Percentiles rank a stretch among this genome's conserved stretches.
These are phyloP conservation scores for Drosophila oshimai DNA, from an alignment of 1,140 invertebrate species.

Conservation along the genomic window DNA sequence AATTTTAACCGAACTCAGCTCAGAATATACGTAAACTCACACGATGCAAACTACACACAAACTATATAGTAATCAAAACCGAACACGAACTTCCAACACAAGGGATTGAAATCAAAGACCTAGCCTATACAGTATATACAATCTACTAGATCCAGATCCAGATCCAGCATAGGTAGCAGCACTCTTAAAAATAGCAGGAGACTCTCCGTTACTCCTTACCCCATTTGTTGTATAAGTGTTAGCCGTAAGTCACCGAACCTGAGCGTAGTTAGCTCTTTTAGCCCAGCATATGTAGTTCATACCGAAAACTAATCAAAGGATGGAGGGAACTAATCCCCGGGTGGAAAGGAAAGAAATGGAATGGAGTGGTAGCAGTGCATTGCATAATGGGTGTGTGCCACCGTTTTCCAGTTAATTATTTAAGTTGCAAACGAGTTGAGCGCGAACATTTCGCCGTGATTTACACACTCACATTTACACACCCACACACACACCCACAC, in stretches of 20 bases:
- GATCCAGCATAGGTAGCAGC: not conserved
- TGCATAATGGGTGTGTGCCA: constrained; percentile 16
- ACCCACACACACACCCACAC: not conserved
- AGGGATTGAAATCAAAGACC: constrained; percentile 68
- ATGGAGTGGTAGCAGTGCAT: too few species aligned
- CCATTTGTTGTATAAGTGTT: constrained; percentile 36
- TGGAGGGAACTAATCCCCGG: not conserved
- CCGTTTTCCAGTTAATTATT: constrained; percentile 64
- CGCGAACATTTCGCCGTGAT: constrained; percentile 45
- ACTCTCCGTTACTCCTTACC: not conserved
- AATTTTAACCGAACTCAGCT: constrained; percentile 64
- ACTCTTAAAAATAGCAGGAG: not conserved
- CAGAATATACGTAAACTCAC: constrained; percentile 71
- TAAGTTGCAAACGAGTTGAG: constrained; percentile 39
- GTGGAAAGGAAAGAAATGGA: not conserved
- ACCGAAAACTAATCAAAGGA: constrained; percentile 28
- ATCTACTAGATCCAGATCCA: not conserved
- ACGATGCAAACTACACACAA: constrained; percentile 31
- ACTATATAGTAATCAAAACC: constrained; percentile 17
- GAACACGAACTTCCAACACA: constrained; percentile 55
- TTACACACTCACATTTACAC: constrained; percentile 25
- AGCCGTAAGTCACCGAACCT: constrained; percentile 28
- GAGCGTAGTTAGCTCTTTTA: constrained; percentile 21
- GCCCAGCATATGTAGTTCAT: constrained; percentile 11
- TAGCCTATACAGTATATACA: constrained; percentile 25